These are phyloP conservation scores for Peromyscus attwateri DNA, from an alignment of 2,797 vertebrate genomes.

Conservation along the genomic window DNA sequence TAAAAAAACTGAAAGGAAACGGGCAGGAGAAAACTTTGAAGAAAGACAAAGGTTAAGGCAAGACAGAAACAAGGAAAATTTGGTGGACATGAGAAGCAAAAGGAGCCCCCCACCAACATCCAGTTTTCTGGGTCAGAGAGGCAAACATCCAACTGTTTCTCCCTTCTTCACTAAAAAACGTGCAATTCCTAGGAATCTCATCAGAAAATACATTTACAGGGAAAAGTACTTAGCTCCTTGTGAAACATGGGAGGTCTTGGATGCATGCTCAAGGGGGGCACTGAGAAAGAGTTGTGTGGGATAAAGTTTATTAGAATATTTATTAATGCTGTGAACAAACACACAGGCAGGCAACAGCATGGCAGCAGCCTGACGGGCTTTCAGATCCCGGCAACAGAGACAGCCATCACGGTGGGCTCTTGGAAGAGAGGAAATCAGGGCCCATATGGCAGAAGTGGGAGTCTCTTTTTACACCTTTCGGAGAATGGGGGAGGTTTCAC, in stretches of 20 bases:
- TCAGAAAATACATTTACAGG: background rate
- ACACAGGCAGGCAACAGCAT: background rate
- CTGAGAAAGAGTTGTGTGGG: background rate
- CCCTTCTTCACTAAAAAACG: background rate
- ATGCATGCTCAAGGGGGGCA: background rate
- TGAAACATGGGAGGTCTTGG: background rate
- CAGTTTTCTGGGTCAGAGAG: background rate
- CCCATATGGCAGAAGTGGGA: background rate
- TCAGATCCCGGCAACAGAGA: background rate
- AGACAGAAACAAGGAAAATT: background rate
- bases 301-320: background rate
- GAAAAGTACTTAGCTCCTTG: background rate
- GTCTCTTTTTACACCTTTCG: background rate
- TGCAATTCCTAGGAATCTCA: background rate
- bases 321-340: no score
- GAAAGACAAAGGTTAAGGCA: background rate
- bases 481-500: background rate
- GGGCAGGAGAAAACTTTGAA: background rate
- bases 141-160: background rate
- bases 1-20: background rate
- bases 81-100: background rate
- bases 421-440: background rate
- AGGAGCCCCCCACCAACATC: fast-evolving
- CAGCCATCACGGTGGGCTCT: background rate
- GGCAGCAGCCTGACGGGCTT: no score